Conservation (phyloP, 2,888 invertebrate species). For the Neoaliturus tenellus region DNA sequence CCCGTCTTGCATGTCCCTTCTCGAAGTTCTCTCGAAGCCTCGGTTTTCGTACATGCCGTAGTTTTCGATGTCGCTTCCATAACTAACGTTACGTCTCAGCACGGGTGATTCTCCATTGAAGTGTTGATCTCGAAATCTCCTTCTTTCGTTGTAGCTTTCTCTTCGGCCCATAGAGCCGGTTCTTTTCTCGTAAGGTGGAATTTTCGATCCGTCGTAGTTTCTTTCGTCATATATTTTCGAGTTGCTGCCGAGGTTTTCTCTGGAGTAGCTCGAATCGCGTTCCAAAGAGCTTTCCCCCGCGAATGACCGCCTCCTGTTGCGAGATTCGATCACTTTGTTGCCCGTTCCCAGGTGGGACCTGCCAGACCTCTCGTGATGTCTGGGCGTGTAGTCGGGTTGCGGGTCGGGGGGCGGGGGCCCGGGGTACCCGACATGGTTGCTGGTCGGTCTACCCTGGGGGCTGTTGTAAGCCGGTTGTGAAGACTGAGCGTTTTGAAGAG, state of each 20-base stretch:
- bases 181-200: slow-evolving; percentile 38
- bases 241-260: slow-evolving; percentile 16
- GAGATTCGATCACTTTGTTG: slow-evolving; percentile 27
- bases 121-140: slow-evolving; percentile 25
- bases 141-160: slow-evolving; percentile 29
- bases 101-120: slow-evolving; percentile 32
- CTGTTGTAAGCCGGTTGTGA: not conserved
- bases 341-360: slow-evolving; percentile 5
- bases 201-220: slow-evolving; percentile 25
- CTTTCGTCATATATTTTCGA: slow-evolving; percentile 37
- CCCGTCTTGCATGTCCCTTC: slow-evolving; percentile 26
- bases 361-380: slow-evolving; percentile 12
- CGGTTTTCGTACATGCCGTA: slow-evolving; percentile 30
- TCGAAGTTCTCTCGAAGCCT: slow-evolving; percentile 19
- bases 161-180: slow-evolving; percentile 38
- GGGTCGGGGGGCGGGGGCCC: not conserved
- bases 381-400: slow-evolving; percentile 4
- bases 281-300: slow-evolving; percentile 34
- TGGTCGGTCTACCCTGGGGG: not conserved
- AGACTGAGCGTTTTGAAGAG: not conserved
- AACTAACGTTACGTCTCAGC: slow-evolving; percentile 34
- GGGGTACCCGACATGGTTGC: slow-evolving; percentile 38
- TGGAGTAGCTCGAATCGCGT: not conserved
- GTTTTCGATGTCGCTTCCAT: slow-evolving; percentile 44
- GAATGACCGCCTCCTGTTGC: slow-evolving; percentile 35